A percentile compares a stretch with the other conserved stretches of the same genome.
Conservation (phyloP, 2,888 invertebrate genomes). For the Tetranychus truncatus region DNA sequence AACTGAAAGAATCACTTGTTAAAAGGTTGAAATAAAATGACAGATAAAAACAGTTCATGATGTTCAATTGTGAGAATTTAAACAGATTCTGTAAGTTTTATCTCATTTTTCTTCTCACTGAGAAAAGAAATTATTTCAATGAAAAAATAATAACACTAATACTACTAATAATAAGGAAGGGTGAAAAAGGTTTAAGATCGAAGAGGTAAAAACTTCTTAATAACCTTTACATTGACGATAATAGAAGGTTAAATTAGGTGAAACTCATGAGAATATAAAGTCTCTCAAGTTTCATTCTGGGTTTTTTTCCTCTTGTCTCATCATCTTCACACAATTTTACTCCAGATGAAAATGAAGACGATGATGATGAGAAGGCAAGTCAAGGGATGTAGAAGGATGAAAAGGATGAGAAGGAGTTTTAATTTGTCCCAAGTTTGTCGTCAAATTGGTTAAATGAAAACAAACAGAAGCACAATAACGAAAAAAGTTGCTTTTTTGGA, state of each 20-base stretch:
- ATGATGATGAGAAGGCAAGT: neutral
- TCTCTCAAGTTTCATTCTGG: neutral
- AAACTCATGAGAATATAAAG: neutral
- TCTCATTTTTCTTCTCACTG: neutral
- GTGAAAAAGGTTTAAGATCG: neutral
- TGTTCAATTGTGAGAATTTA: neutral
- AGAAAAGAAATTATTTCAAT: neutral
- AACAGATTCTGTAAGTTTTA: neutral
- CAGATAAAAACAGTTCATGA: neutral
- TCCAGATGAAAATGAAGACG: neutral
- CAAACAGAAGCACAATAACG: neutral
- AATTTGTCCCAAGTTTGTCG: neutral
- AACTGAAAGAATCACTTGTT: neutral
- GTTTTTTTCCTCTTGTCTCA: neutral
- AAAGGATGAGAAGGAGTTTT: neutral
- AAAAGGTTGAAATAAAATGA: neutral
- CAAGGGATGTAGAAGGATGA: neutral
- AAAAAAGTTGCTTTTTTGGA: neutral
- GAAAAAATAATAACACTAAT: too few species aligned
- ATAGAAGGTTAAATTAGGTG: neutral
- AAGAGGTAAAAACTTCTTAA: neutral
- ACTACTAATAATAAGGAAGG: too few species aligned
- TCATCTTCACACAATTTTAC: neutral
- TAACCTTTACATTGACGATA: neutral
- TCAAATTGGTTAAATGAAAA: neutral